Conservation (phyloP, 2,113 vertebrate genomes). For the Bubo bubo region DNA sequence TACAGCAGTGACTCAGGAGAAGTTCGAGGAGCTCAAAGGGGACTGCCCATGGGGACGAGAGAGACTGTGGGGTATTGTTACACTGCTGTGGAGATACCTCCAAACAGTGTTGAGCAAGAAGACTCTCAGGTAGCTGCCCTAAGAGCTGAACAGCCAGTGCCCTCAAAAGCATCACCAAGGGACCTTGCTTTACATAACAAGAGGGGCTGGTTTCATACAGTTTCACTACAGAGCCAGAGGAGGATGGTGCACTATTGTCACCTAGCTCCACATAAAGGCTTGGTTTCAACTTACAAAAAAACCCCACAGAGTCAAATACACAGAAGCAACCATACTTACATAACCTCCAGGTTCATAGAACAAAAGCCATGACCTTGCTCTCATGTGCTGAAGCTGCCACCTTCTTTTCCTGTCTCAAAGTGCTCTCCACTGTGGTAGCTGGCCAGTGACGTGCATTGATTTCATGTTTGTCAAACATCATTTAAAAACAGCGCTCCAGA, state of each 20-base stretch:
- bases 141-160: not conserved
- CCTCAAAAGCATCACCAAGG: rapidly evolving
- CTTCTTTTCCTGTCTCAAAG: not conserved
- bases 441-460: rapidly evolving
- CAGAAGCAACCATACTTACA: not conserved
- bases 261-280: rapidly evolving
- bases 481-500: not conserved
- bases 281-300: not conserved
- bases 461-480: rapidly evolving
- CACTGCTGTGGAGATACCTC: rapidly evolving
- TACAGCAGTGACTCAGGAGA: not conserved
- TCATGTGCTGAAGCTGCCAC: rapidly evolving
- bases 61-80: not conserved
- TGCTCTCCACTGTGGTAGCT: not conserved
- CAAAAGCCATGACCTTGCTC: not conserved
- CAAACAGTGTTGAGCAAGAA: not conserved
- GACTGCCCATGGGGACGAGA: rapidly evolving
- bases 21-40: not conserved
- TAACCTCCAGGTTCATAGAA: not conserved
- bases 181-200: not conserved
- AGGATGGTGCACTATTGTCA: rapidly evolving
- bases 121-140: not conserved
- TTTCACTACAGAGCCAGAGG: not conserved
- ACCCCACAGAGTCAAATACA: not conserved
- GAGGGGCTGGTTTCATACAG: not conserved